These are phyloP conservation scores for Hetaerina americana DNA, from an alignment of 1,140 invertebrate genomes.

Conservation along the genomic window DNA sequence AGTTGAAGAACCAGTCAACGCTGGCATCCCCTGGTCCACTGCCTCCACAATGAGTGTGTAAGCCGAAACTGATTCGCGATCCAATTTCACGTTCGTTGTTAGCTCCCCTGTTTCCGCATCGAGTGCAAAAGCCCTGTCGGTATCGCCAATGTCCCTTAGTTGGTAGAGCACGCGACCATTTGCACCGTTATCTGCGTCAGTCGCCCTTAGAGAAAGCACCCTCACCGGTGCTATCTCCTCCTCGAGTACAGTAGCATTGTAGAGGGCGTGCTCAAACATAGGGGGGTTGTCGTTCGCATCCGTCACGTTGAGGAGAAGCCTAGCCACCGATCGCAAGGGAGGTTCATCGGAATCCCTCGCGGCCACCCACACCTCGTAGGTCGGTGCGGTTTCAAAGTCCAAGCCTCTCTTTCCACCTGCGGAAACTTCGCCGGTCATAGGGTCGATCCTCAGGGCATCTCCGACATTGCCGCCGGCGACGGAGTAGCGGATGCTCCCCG, in stretches of 20 bases:
- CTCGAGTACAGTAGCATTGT: slow-evolving; percentile 73
- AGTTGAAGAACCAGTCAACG: slow-evolving; percentile 68
- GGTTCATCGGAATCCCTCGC: slow-evolving; percentile 73
- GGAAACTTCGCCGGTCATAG: slow-evolving; percentile 59
- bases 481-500: slow-evolving; percentile 56
- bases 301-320: slow-evolving; percentile 70
- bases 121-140: slow-evolving; percentile 65
- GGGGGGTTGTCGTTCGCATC: slow-evolving; percentile 88
- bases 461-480: slow-evolving; percentile 87
- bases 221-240: slow-evolving; percentile 68
- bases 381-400: slow-evolving; percentile 73
- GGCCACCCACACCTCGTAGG: slow-evolving; percentile 87
- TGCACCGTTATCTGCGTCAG: slow-evolving; percentile 71
- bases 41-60: slow-evolving; percentile 80
- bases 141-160: slow-evolving; percentile 48
- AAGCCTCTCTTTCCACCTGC: slow-evolving; percentile 57
- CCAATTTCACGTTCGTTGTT: slow-evolving; percentile 65
- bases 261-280: slow-evolving; percentile 61
- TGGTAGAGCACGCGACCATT: slow-evolving; percentile 75
- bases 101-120: slow-evolving; percentile 71
- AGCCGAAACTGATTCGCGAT: slow-evolving; percentile 71
- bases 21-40: slow-evolving; percentile 70
- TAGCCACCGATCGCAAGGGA: slow-evolving; percentile 46
- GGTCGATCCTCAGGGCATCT: slow-evolving; percentile 67
- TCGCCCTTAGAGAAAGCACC: slow-evolving; percentile 64